phyloP scores from a whole-genome alignment of 35 echinoderm and acorn worm genomes.

The Stichopus chloronotus region DNA sequence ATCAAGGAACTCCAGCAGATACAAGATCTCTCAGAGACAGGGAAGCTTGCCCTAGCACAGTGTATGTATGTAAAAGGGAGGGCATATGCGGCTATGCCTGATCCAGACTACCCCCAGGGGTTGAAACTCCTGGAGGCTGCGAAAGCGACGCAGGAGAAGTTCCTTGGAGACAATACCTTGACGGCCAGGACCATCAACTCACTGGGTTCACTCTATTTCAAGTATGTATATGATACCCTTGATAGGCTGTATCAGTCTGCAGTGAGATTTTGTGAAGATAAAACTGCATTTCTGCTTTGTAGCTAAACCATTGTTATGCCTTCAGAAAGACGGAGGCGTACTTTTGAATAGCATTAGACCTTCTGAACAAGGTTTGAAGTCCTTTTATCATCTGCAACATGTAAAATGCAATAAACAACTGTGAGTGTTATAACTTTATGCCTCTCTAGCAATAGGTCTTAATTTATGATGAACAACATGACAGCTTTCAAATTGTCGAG shows the following conservation, averaged over 20 bases:
- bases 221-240: background rate
- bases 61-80: conserved; percentile 55
- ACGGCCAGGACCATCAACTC: conserved; percentile 51
- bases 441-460: too few species aligned
- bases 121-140: conserved; percentile 41
- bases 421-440: too few species aligned
- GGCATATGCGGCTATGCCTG: conserved; percentile 14
- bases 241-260: background rate
- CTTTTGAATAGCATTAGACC: too few species aligned
- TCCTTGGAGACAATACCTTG: background rate
- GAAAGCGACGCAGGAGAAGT: conserved; percentile 25
- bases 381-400: too few species aligned
- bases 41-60: conserved; percentile 29
- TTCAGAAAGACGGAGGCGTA: too few species aligned
- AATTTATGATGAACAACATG: too few species aligned
- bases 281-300: too few species aligned
- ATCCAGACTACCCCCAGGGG: conserved; percentile 16
- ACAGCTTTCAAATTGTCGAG: too few species aligned
- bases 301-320: too few species aligned
- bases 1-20: conserved; percentile 11
- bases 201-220: conserved; percentile 51
- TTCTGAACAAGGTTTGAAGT: too few species aligned
- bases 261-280: background rate
- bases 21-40: background rate
- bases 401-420: too few species aligned